Base-by-base conservation (phyloP, 2,113 vertebrate genomes). In the Hippopotamus amphibius region DNA sequence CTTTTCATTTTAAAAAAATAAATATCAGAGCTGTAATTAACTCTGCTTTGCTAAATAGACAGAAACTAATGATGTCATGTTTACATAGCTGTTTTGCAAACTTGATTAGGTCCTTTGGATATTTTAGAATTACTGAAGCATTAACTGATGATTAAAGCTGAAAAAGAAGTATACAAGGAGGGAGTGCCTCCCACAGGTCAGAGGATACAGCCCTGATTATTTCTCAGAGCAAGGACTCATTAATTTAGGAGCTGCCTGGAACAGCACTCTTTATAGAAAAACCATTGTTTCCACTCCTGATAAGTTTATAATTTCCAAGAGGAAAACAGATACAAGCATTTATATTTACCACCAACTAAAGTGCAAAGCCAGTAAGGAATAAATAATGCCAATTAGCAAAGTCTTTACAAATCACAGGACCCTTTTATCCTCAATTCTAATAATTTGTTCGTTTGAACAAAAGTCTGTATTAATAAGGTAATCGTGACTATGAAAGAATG, bases 261-360 rank as follows among this genome's bases (percentile, higher is more conserved):
- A 85, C 15, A 28, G 6, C 12, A 41, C 10, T 63, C 48, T 21
- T 5, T 65, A 26, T 28, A 77, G 84, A 95, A 87, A 96, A 79
- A 79, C 22, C 19, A 74, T 57, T 90, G 26, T 48, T 97, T 30
- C 68, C 50, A 16, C 82, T 90, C 8, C 72, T 76, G 71, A 21
- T 55, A 87, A 43, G 48, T 93, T 93, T 21, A 26, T 80, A 66
- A 81, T 86, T 95, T 81, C 81, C 37, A 61, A 92, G 55, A 96
- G 41, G 43, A 95, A 82, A 92, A 53, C 30, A 80, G 68, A 92
- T n/a, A 66, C 53, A 83, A 80, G 16, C n/a, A 21, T 82, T 77
- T 86, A 83, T 13, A 80, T 15, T 80, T 57, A 48, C 55, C 68
- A 93, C 7, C 17, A 93, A 22, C 43, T 43, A 77, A 72, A 77